These are phyloP conservation scores for Calypte anna DNA, from an alignment of 2,113 vertebrate species.

Conservation along the genomic window DNA sequence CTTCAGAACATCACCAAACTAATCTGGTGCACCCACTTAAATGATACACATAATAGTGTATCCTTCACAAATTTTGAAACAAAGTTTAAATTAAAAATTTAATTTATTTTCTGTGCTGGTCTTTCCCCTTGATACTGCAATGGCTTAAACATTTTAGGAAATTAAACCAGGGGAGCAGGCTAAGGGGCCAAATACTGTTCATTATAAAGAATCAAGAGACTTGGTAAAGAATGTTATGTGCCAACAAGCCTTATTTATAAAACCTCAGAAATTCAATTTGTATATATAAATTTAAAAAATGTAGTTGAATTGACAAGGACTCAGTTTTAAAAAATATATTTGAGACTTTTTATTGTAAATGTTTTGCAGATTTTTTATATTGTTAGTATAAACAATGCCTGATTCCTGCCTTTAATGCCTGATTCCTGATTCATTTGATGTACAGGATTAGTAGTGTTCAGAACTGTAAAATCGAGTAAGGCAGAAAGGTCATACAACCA, in stretches of 20 bases:
- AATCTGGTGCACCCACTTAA: not conserved
- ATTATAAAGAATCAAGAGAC: not conserved
- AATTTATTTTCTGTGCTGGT: not conserved
- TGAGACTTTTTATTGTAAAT: not conserved
- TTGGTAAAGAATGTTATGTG: not conserved
- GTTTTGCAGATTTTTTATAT: not conserved
- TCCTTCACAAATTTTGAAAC: not conserved
- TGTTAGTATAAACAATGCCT: not conserved
- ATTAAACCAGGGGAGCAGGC: not conserved
- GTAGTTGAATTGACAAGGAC: accelerated
- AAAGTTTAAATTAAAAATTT: not conserved
- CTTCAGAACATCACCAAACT: not conserved
- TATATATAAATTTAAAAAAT: not conserved
- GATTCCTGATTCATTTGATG: not conserved
- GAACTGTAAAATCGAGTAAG: not conserved
- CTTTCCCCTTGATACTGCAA: not conserved
- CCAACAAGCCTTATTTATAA: not conserved
- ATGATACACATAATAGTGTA: not conserved
- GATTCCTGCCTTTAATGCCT: not conserved
- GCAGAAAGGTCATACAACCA: not conserved
- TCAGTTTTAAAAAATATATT: not conserved
- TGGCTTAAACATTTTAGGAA: not conserved
- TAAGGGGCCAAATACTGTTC: not conserved
- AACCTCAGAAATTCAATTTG: not conserved
- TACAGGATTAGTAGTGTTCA: not conserved